Evolutionary conservation across 1,140 invertebrate genomes (phyloP).

Genomic region (Nymphalis io): DNA sequence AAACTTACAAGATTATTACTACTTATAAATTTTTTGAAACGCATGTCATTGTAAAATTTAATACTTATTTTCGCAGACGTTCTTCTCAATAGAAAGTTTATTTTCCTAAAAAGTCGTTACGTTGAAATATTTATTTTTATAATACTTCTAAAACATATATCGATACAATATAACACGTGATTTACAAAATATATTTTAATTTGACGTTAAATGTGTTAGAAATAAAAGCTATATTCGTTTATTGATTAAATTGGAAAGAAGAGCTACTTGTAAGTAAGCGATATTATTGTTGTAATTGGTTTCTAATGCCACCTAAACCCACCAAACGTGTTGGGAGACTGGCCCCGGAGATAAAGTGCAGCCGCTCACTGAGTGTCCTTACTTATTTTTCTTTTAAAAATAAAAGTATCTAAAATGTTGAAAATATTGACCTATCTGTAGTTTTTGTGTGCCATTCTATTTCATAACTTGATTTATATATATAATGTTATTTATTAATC

Average conservation of each 20-base stretch:
- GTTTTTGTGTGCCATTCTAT: not conserved
- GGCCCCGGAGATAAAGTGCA: constrained; percentile 74
- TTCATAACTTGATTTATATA: not conserved
- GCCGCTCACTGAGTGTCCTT: constrained; percentile 39
- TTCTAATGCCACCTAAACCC: constrained; percentile 78
- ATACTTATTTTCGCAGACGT: too few relatives aligned
- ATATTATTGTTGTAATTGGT: constrained; percentile 78
- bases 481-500: not conserved
- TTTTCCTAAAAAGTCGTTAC: too few relatives aligned
- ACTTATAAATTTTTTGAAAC: too few relatives aligned
- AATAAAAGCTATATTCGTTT: constrained; percentile 15
- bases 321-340: constrained; percentile 75
- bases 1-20: too few relatives aligned
- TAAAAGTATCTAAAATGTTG: constrained; percentile 8
- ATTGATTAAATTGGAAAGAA: constrained; percentile 35
- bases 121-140: too few relatives aligned
- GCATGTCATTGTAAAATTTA: too few relatives aligned
- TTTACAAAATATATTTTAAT: too few relatives aligned
- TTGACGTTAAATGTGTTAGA: not conserved
- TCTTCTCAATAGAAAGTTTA: too few relatives aligned
- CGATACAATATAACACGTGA: too few relatives aligned
- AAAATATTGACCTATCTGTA: constrained; percentile 7
- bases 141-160: too few relatives aligned
- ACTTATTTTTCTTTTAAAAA: constrained; percentile 36
- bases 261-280: constrained; percentile 43